These are phyloP conservation scores for Hydractinia symbiolongicarpus DNA, from an alignment of 30 jellyfish, hydroid and myxozoan species.

Conservation along the genomic window DNA sequence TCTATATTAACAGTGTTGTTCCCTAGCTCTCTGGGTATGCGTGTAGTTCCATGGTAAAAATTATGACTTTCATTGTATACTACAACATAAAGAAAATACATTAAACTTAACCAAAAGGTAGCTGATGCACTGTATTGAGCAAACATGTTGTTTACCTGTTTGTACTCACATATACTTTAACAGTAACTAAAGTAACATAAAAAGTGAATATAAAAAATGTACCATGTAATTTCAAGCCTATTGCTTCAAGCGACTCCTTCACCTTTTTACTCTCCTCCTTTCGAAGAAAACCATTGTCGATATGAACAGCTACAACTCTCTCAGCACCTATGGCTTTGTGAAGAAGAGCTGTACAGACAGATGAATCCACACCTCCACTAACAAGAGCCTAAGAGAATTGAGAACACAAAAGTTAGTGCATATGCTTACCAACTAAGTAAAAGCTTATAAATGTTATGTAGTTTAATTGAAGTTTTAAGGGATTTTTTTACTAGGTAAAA, in stretches of 20 bases:
- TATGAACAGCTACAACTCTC: conserved; percentile 76
- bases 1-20: conserved; percentile 47
- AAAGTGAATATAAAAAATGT: background rate
- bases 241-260: conserved; percentile 46
- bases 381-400: conserved; percentile 48
- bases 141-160: too few relatives aligned
- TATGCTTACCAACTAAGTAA: too few relatives aligned
- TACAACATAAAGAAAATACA: conserved; percentile 6
- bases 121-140: too few relatives aligned
- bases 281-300: conserved; percentile 88
- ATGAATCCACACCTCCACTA: conserved; percentile 98
- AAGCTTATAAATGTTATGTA: too few relatives aligned
- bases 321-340: conserved; percentile 80
- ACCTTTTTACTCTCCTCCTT: conserved; percentile 72
- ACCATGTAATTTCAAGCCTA: conserved; percentile 86
- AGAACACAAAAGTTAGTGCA: background rate
- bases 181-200: background rate
- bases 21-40: conserved; percentile 51
- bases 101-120: background rate
- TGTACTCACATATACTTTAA: too few relatives aligned
- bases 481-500: background rate
- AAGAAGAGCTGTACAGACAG: conserved; percentile 86
- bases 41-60: conserved; percentile 71
- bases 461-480: background rate
- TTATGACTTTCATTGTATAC: conserved; percentile 68